Evolutionary conservation across 2,797 vertebrate genomes (phyloP).

Genomic region (Pyrocephalus nanus): DNA sequence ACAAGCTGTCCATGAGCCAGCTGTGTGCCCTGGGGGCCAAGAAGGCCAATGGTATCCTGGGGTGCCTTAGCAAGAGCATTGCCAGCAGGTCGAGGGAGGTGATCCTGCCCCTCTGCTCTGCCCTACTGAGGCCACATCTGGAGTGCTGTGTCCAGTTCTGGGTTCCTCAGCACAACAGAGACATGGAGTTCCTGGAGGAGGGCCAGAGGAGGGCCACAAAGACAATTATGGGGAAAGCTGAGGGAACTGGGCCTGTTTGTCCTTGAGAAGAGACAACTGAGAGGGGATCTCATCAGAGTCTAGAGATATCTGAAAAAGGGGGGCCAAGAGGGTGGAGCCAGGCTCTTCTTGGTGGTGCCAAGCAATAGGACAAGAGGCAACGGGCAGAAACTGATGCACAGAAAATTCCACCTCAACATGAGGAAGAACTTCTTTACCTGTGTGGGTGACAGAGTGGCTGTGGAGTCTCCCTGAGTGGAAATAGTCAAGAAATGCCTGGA

Average conservation of each 20-base stretch:
- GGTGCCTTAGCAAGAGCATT: neutral
- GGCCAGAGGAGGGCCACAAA: neutral
- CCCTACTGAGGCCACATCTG: neutral
- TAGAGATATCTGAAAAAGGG: neutral
- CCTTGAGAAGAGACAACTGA: neutral
- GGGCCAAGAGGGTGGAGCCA: neutral
- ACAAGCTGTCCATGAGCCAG: neutral
- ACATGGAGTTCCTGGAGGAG: neutral
- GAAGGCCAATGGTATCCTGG: neutral
- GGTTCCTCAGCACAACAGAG: neutral
- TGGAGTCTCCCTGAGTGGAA: neutral
- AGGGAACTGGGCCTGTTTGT: neutral
- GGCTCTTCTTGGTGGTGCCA: accelerated
- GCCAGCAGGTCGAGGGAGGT: neutral
- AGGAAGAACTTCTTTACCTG: neutral
- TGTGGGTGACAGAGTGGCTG: neutral
- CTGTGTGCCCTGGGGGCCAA: neutral
- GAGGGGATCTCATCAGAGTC: neutral
- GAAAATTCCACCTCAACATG: neutral
- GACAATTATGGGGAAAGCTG: neutral
- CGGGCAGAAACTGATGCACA: neutral
- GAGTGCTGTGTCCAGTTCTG: neutral
- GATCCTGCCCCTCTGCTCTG: neutral
- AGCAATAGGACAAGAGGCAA: neutral
- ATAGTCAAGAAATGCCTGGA: neutral